Evolutionary conservation across 2,888 invertebrate genomes (phyloP).

Genomic region (Diarsia brunnea): DNA sequence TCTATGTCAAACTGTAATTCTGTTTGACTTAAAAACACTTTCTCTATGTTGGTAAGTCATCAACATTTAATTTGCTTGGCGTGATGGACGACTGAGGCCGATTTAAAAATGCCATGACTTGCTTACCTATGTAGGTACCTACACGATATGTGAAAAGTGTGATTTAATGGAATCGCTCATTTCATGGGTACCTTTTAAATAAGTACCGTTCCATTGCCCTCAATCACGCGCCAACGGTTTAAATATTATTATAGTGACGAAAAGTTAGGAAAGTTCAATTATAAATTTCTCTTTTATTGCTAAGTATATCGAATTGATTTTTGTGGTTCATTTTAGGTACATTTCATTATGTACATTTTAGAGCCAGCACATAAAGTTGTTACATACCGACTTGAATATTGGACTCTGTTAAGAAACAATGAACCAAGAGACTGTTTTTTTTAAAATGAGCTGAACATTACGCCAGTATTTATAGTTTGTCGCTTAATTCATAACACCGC

Average conservation of each 20-base stretch:
- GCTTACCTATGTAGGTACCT: slow-evolving; percentile 15
- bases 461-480: background rate
- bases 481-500: background rate
- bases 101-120: slow-evolving; percentile 49
- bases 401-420: background rate
- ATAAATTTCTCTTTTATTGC: slow-evolving; percentile 64
- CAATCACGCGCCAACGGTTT: slow-evolving; percentile 63
- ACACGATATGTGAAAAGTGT: slow-evolving; percentile 57
- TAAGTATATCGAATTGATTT: slow-evolving; percentile 30
- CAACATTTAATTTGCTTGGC: slow-evolving; percentile 33
- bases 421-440: background rate
- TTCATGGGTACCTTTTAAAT: slow-evolving; percentile 59
- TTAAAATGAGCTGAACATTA: background rate
- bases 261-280: slow-evolving; percentile 66
- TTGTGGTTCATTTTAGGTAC: slow-evolving; percentile 17
- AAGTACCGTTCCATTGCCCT: slow-evolving; percentile 71
- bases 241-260: slow-evolving; percentile 56
- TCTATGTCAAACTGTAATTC: background rate
- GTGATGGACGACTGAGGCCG: slow-evolving; percentile 24
- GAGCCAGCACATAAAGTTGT: background rate
- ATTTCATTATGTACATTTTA: slow-evolving; percentile 20
- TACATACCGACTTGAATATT: background rate
- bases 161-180: slow-evolving; percentile 62
- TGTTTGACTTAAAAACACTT: slow-evolving; percentile 41
- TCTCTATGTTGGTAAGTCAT: slow-evolving; percentile 44